These are phyloP conservation scores for Euzetes globulus DNA, from an alignment of 2,888 invertebrate species.

Conservation along the genomic window DNA sequence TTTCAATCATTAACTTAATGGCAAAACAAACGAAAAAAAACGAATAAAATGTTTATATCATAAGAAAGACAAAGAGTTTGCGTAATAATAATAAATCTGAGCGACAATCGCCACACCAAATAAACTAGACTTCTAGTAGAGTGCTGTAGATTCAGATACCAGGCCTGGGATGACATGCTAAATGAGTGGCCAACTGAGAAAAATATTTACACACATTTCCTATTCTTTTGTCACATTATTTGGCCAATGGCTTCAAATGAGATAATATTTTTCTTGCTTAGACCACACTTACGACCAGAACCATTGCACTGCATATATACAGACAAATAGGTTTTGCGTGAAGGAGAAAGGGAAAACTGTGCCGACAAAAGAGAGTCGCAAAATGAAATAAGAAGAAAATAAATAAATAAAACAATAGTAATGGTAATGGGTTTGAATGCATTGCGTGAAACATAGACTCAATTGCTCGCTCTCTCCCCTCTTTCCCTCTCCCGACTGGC, in stretches of 20 bases:
- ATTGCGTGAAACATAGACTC: not conserved
- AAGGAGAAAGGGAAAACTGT: too few species aligned
- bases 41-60: not conserved
- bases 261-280: too few species aligned
- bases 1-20: too few species aligned
- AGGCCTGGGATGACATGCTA: not conserved
- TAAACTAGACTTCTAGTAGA: too few species aligned
- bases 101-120: not conserved
- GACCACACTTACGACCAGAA: too few species aligned
- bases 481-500: too few species aligned
- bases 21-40: too few species aligned
- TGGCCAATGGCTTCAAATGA: conserved; percentile 2
- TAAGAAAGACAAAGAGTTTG: not conserved
- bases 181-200: not conserved
- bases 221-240: not conserved
- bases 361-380: too few species aligned
- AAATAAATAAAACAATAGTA: conserved; percentile 6
- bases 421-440: conserved; percentile 1
- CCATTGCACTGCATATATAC: too few species aligned
- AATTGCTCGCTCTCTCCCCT: not conserved
- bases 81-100: not conserved
- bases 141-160: too few species aligned
- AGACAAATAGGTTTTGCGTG: too few species aligned
- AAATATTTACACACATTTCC: not conserved
- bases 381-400: not conserved